Base-by-base conservation (phyloP, 2,888 invertebrate genomes). In the Sarcophaga subvicina region DNA sequence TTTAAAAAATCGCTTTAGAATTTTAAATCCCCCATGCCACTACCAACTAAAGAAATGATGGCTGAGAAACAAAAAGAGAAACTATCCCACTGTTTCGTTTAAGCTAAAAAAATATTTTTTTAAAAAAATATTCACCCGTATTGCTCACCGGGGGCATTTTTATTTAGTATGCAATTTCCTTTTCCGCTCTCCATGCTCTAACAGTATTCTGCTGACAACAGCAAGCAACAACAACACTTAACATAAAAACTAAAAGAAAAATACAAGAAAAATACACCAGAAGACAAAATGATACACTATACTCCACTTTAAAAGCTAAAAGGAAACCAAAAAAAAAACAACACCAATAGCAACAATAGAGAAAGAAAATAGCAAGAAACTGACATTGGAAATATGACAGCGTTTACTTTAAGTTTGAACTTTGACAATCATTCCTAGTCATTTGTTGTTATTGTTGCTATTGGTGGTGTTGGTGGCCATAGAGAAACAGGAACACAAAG, bases 91-190 rank as follows among this genome's bases (percentile, higher is more conserved):
- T 80, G 80, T 77, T 37, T n/a, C 37, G 14, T 14, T 20, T 27
- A 54, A 17, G 63, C 73, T 60, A 17, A 11, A 80, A 75, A 80
- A 37, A 37, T 17, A 54, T 17, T 5, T 0, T 54, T 54, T 54
- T 54, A 17, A 10, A 10, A 4, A 14, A 54, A 54, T 3, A 60
- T 82, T 80, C 79, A 72, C 66, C 67, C 71, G 20, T 66, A 69
- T 72, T 78, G 67, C 63, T n/a, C 81, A 84, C 81, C 71, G 84
- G 87, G 87, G 87, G 79, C 84, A 79, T 69, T 84, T 79, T 79
- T 82, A 84, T 84, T 87, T 87, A 82, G 87, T 72, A 87, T 87
- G 71, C 84, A 87, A 87, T 87, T 84, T 87, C 84, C 87, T 67
- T 76, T 87, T 87, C 87, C 87, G 84, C 75, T 71, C 70, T 64